Conservation (phyloP, 2,888 invertebrate genomes). For the Geophilus truncorum region DNA sequence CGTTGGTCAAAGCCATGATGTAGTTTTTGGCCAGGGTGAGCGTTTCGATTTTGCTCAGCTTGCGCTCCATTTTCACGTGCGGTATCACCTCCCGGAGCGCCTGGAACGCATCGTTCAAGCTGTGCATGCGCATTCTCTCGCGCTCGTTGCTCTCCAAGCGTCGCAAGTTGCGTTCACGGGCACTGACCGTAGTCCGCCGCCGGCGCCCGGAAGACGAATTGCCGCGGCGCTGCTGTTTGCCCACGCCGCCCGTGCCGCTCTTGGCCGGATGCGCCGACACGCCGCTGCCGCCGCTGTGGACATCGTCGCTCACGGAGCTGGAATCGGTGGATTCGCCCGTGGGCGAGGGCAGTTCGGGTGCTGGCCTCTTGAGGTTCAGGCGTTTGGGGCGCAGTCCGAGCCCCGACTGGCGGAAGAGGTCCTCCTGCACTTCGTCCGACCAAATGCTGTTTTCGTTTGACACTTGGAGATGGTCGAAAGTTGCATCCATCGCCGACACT, state of each 20-base stretch:
- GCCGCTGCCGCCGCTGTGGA: slow-evolving; percentile 10
- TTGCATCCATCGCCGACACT: slow-evolving; percentile 37
- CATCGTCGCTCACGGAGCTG: slow-evolving; percentile 35
- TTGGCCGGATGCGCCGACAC: slow-evolving; percentile 16
- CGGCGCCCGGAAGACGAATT: slow-evolving; percentile 42
- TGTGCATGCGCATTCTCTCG: slow-evolving; percentile 88
- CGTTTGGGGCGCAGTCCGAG: slow-evolving; percentile 35
- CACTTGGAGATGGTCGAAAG: slow-evolving; percentile 34
- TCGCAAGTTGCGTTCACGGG: slow-evolving; percentile 76
- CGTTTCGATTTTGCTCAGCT: slow-evolving; percentile 82
- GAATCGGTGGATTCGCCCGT: slow-evolving; percentile 34
- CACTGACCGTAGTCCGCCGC: slow-evolving; percentile 69
- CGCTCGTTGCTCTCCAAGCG: slow-evolving; percentile 85
- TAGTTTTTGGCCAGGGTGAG: slow-evolving; percentile 83
- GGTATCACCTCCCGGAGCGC: slow-evolving; percentile 78
- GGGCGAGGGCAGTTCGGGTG: slow-evolving; percentile 30
- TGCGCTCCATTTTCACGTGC: slow-evolving; percentile 75
- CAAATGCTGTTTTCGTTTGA: slow-evolving; percentile 34
- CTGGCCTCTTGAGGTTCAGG: slow-evolving; percentile 23
- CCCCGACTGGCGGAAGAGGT: slow-evolving; percentile 33
- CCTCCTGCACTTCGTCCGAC: slow-evolving; percentile 34
- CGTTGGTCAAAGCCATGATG: slow-evolving; percentile 80
- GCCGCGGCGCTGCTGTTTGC: slow-evolving; percentile 36
- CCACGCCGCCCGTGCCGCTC: slow-evolving; percentile 34
- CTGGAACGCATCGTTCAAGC: slow-evolving; percentile 85